Percentiles rank a stretch among this genome's conserved stretches.
Evolutionary conservation across 2,888 invertebrate species (phyloP).

Genomic region (Tenodera sinensis): DNA sequence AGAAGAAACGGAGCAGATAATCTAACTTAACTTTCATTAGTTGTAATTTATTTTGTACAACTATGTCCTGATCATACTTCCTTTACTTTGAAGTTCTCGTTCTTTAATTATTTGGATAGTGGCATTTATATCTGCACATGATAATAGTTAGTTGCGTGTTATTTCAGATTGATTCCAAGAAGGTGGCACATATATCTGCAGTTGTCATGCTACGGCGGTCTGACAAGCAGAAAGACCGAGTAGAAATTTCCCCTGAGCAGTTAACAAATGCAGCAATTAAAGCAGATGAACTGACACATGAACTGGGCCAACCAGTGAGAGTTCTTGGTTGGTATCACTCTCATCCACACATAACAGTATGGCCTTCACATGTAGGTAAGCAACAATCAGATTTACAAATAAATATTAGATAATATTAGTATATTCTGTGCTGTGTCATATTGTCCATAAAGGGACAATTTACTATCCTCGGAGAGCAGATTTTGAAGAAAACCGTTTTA

Average conservation of each 20-base stretch:
- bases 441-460: no score
- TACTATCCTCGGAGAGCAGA: no score
- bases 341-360: slow-evolving; percentile 84
- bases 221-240: slow-evolving; percentile 79
- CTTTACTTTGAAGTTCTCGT: not conserved
- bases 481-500: no score
- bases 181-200: slow-evolving; percentile 66
- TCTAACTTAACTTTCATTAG: no score
- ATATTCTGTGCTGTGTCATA: no score
- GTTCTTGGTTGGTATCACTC: slow-evolving; percentile 89
- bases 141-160: not conserved
- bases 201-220: slow-evolving; percentile 70
- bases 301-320: slow-evolving; percentile 62
- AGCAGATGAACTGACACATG: slow-evolving; percentile 62
- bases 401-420: no score
- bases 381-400: no score
- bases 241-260: slow-evolving; percentile 82
- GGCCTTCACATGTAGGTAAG: slow-evolving; percentile 80
- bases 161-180: slow-evolving; percentile 44
- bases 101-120: no score
- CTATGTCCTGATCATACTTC: no score
- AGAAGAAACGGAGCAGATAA: no score
- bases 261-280: slow-evolving; percentile 64
- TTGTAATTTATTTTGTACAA: no score
- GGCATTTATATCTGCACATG: no score